These are phyloP conservation scores for Sphenopsis melanotis DNA, from an alignment of 2,797 vertebrate species.

Conservation along the genomic window DNA sequence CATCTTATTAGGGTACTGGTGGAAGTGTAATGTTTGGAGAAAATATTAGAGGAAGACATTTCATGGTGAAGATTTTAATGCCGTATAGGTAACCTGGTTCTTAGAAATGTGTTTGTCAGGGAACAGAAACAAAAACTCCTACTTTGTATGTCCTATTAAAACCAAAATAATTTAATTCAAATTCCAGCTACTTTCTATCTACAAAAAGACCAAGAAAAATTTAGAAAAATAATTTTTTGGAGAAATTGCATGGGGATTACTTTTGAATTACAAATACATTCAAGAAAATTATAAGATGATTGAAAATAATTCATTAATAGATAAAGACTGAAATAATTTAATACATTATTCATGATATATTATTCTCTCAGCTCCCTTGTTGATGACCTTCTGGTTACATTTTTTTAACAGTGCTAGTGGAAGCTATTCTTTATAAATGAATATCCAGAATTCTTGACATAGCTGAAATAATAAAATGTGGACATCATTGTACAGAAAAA, in stretches of 20 bases:
- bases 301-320: constrained; percentile 66
- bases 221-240: constrained; percentile 44
- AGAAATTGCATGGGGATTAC: constrained; percentile 53
- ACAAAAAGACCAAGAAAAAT: constrained; percentile 18
- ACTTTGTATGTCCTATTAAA: background rate
- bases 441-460: constrained; percentile 28
- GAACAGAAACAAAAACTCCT: background rate
- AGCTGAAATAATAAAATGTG: background rate
- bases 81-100: accelerated
- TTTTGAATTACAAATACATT: constrained; percentile 59
- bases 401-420: background rate
- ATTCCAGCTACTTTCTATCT: constrained; percentile 13
- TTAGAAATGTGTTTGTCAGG: background rate
- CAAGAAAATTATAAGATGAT: constrained; percentile 60
- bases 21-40: background rate
- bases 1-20: background rate
- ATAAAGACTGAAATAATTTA: constrained; percentile 59
- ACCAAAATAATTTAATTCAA: constrained; percentile 6
- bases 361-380: constrained; percentile 43
- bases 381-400: constrained; percentile 54
- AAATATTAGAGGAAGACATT: background rate
- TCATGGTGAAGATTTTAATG: background rate
- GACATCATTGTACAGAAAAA: background rate
- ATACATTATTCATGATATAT: constrained; percentile 62
- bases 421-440: background rate